Evolutionary conservation across 37 sponge, comb jelly and placozoan species (phyloP), one percentile per base, ranked within the genome.

Genomic region (Chondrosia reniformis): DNA sequence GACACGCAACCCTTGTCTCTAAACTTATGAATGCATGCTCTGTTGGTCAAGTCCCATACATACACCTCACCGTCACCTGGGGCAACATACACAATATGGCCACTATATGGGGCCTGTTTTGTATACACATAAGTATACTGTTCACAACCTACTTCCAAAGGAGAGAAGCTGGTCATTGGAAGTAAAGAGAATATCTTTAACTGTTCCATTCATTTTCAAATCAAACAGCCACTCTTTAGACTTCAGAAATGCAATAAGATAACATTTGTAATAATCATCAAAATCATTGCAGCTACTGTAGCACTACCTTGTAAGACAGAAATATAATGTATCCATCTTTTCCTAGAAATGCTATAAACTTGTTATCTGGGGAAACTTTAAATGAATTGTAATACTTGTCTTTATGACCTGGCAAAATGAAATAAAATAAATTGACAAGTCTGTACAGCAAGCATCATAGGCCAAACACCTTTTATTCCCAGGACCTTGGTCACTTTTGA

Each of bases 11-110:
- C 96, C 10, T 92, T 88, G 57, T 96, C 96, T 19, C 40, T 67
- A 62, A 96, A 96, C 34, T 79, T 79, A 67, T 96, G 87, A 40
- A 92, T 63, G 74, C 96, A 96, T 45, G 80, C 74, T 4, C 96
- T 80, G 2, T 85, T 81, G 19, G 77, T 22, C 84, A 96, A 65
- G 80, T 96, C 96, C 96, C 96, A 96, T n/a, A 96, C 88, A 62
- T 96, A 96, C 43, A 96, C 93, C 41, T 84, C 74, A 17, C 96
- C 93, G 59, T 96, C 93, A 87, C 85, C 94, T 94, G 77, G 27
- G 46, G 55, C 30, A 39, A 54, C 22, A 59, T 19, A 30, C 8
- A 19, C 61, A 6, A 13, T 30, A 59, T 13, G 28, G 15, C 52
- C 52, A 49, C 52, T 49, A 15, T 49, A 15, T 15, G 15, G 15